Percentiles rank a stretch among this genome's conserved stretches.
phyloP scores from a whole-genome alignment of 1,140 invertebrate genomes.

The Drosophila subobscura region DNA sequence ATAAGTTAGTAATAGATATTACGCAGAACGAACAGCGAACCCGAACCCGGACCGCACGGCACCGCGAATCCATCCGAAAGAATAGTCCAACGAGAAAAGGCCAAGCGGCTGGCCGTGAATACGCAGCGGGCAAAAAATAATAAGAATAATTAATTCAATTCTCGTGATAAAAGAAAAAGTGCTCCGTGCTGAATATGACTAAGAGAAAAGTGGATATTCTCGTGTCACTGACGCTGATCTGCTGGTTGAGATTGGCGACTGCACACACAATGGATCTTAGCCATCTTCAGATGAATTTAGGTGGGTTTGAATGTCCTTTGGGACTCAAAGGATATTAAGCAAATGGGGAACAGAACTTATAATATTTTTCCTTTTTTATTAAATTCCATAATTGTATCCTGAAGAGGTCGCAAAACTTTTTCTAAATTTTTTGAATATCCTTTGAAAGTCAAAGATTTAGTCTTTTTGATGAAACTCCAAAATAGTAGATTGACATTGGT shows the following conservation, averaged over 20 bases:
- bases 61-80: constrained; percentile 23
- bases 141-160: constrained; percentile 12
- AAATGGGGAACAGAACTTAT: too few relatives aligned
- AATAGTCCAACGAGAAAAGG: constrained; percentile 61
- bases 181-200: constrained; percentile 28
- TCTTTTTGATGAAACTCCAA: too few relatives aligned
- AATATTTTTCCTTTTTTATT: too few relatives aligned
- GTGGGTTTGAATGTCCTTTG: constrained; percentile 5
- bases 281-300: constrained; percentile 19
- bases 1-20: constrained; percentile 80
- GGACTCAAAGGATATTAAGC: too few relatives aligned
- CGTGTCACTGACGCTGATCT: constrained; percentile 3
- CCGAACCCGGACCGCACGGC: constrained; percentile 5
- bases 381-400: too few relatives aligned
- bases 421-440: too few relatives aligned
- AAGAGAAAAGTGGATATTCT: constrained; percentile 25
- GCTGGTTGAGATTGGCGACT: constrained; percentile 15
- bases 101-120: constrained; percentile 65
- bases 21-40: constrained; percentile 42
- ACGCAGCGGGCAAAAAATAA: constrained; percentile 30
- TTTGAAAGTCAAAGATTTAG: too few relatives aligned
- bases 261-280: constrained; percentile 3
- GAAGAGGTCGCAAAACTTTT: neutral
- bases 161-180: constrained; percentile 22
- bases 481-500: too few relatives aligned